These are phyloP conservation scores for Paguma larvata DNA, from an alignment of 2,797 vertebrate genomes.

Conservation along the genomic window DNA sequence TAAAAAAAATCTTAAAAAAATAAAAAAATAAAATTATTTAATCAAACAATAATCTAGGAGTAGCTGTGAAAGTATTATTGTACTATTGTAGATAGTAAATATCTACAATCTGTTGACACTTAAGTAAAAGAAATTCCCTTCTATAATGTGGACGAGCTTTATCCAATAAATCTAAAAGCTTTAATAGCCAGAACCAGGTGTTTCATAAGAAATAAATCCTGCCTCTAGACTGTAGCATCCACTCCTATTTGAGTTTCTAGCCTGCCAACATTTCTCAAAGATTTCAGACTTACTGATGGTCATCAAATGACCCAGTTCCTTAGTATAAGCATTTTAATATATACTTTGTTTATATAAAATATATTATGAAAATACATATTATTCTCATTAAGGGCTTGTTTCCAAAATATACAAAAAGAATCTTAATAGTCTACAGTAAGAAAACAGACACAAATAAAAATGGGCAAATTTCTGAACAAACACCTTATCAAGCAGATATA, in stretches of 20 bases:
- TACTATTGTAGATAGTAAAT: too few species aligned
- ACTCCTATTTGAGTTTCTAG: background rate
- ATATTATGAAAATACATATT: background rate
- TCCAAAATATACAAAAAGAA: background rate
- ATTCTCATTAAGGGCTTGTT: background rate
- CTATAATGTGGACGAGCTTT: background rate
- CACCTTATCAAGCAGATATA: background rate
- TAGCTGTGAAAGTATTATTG: background rate
- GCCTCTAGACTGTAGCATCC: background rate
- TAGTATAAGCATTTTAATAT: background rate
- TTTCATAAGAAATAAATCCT: background rate
- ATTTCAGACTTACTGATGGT: background rate
- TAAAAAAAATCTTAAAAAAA: too few species aligned
- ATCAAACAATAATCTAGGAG: background rate
- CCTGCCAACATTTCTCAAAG: background rate
- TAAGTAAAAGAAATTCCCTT: background rate
- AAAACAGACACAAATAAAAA: background rate
- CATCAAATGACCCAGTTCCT: background rate
- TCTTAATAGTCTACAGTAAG: background rate
- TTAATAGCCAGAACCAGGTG: background rate
- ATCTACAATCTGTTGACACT: background rate
- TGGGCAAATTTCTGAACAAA: background rate
- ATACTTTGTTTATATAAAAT: background rate
- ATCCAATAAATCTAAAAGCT: background rate
- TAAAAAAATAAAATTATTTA: background rate